Base-by-base conservation (phyloP, 1,140 invertebrate species). In the Magallana ariakensis region DNA sequence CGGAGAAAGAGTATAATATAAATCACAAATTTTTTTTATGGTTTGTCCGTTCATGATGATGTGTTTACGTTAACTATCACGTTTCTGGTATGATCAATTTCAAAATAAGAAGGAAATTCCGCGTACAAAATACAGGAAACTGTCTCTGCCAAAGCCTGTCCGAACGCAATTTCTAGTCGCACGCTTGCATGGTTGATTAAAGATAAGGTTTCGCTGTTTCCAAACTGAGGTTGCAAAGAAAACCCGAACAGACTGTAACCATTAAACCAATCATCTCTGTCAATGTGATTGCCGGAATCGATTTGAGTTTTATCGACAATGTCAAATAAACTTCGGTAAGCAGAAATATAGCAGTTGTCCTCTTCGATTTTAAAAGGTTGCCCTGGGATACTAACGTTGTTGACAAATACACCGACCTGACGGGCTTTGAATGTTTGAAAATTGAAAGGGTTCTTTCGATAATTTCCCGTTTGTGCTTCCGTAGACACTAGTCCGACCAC, bases 161-260 rank as follows among this genome's bases (percentile, higher is more conserved):
- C 9, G 26, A 86, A 82, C 6, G 58, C 60, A 3, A 83, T 62
- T 66, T 86, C 85, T 11, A 62, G 19, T 86, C 80, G 60, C 11
- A 83, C 80, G 19, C 54, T 82, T 1, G 26, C 80, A 10, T 86
- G 11, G 13, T n/a, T 15, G 33, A 9, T 83, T 10, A 55, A 22
- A 5, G 84, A 46, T 10, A 80, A 55, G 62, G 55, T 13, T 7
- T 80, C 66, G 53, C 19, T 55, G 16, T 54, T 66, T 70, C 62
- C 26, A 46, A 84, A 84, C 9, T 26, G 15, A n/a, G 75, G 85
- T 56, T 75, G 70, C 54, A 85, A 46, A 15, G 57, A 19, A 80
- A 85, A 85, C 19, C 70, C 85, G 57, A 57, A 85, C 11, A 85
- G n/a, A 13, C 54, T 26, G 19, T 58, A 86, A 13, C 80, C 85